Evolutionary conservation across 2,888 invertebrate species (phyloP).

Genomic region (Aleiodes alternator): DNA sequence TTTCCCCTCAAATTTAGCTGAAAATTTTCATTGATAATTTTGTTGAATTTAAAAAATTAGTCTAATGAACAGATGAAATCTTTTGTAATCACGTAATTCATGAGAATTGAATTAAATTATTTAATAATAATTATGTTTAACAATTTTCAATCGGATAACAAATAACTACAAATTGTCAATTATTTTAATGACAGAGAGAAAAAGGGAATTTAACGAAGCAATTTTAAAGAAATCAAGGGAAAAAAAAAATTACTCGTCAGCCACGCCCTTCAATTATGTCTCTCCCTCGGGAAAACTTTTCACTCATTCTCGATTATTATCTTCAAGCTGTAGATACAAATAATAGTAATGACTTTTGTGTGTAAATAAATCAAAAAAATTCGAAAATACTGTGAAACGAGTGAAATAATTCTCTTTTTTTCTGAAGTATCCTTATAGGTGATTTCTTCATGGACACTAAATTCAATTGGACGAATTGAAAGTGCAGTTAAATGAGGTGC

Average conservation of each 20-base stretch:
- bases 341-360: background rate
- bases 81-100: no score
- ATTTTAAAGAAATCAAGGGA: background rate
- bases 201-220: background rate
- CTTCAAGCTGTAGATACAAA: background rate
- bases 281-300: slow-evolving; percentile 51
- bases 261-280: slow-evolving; percentile 57
- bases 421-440: no score
- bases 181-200: no score
- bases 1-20: background rate
- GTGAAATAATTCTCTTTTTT: no score
- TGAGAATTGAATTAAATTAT: no score
- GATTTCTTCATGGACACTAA: no score
- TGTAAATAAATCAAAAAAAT: background rate
- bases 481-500: background rate
- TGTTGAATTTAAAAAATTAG: no score
- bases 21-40: no score
- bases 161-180: no score
- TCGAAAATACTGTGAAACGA: background rate
- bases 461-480: background rate
- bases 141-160: no score
- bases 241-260: slow-evolving; percentile 55
- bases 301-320: background rate
- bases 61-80: no score
- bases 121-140: no score